Conservation (phyloP, 2,888 invertebrate genomes). For the Athetis lepigone region DNA sequence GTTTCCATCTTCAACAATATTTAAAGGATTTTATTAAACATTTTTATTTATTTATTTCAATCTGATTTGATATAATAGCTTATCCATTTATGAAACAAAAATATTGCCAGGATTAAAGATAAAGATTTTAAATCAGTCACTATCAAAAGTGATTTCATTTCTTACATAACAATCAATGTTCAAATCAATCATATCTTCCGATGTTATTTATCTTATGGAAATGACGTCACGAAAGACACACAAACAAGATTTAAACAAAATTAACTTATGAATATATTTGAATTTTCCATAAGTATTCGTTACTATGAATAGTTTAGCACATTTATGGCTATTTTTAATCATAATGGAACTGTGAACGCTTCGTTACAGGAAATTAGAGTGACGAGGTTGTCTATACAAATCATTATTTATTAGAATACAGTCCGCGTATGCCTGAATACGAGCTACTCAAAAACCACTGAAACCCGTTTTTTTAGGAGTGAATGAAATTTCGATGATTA, state of each 20-base stretch:
- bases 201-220: slow-evolving; percentile 8
- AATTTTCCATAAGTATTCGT: slow-evolving; percentile 7
- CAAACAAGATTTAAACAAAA: slow-evolving; percentile 2
- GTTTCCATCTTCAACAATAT: too few species aligned
- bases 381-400: background rate
- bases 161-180: background rate
- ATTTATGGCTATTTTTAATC: slow-evolving; percentile 1
- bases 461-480: too few species aligned
- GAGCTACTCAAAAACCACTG: too few species aligned
- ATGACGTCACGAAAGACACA: slow-evolving; percentile 7
- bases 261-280: background rate
- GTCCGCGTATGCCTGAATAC: too few species aligned
- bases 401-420: too few species aligned
- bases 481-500: too few species aligned
- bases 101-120: background rate
- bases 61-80: background rate
- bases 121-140: slow-evolving; percentile 4
- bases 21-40: too few species aligned
- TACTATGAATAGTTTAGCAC: background rate
- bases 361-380: slow-evolving; percentile 19
- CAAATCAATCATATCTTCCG: slow-evolving; percentile 32
- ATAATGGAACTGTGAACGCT: background rate
- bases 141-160: background rate
- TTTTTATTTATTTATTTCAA: background rate
- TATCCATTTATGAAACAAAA: background rate